Base-by-base conservation (phyloP, 1,140 invertebrate genomes). In the Anoplophora glabripennis region DNA sequence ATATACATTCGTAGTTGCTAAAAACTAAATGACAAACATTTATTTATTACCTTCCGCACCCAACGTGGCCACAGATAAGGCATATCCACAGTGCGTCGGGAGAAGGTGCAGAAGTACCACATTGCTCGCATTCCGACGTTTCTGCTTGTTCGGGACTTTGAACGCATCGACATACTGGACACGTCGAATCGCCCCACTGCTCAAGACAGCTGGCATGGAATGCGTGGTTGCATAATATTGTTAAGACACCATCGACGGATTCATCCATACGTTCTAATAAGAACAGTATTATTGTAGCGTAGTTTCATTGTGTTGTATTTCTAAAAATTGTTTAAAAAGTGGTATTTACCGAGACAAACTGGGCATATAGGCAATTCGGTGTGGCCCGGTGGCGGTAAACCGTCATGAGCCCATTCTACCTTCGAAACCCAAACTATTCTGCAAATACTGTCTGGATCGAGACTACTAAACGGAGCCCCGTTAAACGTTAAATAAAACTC, bases 291-390 rank as follows among this genome's bases (percentile, higher is more conserved):
- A 8, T 21, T 41, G 12, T 17, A 53, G 8, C 11, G 7, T 45
- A 45, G 12, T 17, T 8, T 45, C 11, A 45, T 40, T n/a, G n/a
- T n/a, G n/a, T n/a, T n/a, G n/a, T n/a, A n/a, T n/a, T n/a, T n/a
- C n/a, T n/a, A n/a, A n/a, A n/a, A n/a, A n/a, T n/a, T n/a, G n/a
- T n/a, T n/a, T n/a, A 17, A 46, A 52, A 49, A 58, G 28, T 41
- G 28, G n/a, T 11, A 47, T 38, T 46, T 71, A 81, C 80, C 80
- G 15, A 83, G 63, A 75, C 96, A 98, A 12, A 98, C 94, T 7
- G 96, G 92, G 79, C 98, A 99, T 3, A 91, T 96, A n/a, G 96
- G 96, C 52, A 99, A 79, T 78, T 99, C 98, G 0, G 94, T 96
- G 66, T 95, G 88, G 1, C 88, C 86, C n/a, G 81, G 76, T 0